phyloP scores from a whole-genome alignment of 2,888 invertebrate species.

The Tetheella fluctuosa region DNA sequence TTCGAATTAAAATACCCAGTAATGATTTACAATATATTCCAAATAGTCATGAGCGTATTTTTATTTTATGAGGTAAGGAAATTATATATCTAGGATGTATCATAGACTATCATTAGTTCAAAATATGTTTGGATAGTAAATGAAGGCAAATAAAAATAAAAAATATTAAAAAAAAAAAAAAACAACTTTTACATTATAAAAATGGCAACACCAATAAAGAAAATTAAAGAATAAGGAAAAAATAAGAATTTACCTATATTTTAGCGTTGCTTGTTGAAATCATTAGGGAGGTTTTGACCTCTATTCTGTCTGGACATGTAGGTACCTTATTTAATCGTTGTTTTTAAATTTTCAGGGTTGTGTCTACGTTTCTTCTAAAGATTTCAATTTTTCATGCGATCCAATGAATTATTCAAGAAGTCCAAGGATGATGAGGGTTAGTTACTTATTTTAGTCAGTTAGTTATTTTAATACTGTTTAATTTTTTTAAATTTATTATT shows the following conservation, averaged over 20 bases:
- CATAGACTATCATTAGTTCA: too few relatives aligned
- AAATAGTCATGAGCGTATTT: constrained; percentile 55
- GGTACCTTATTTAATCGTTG: constrained; percentile 19
- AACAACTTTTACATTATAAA: too few relatives aligned
- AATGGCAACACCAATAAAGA: too few relatives aligned
- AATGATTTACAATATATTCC: constrained; percentile 90
- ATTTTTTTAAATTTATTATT: too few relatives aligned
- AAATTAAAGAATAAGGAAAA: too few relatives aligned
- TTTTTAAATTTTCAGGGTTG: constrained; percentile 26
- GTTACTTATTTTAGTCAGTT: too few relatives aligned
- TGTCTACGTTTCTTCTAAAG: constrained; percentile 22
- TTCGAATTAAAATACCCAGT: constrained; percentile 87
- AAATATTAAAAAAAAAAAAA: too few relatives aligned
- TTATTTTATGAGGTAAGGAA: constrained; percentile 31
- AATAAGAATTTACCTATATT: too few relatives aligned
- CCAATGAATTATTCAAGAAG: constrained; percentile 22
- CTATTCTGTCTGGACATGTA: too few relatives aligned
- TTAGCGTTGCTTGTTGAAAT: background rate
- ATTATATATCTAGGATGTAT: background rate
- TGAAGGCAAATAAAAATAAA: too few relatives aligned
- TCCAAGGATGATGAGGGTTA: constrained; percentile 21
- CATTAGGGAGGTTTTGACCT: background rate
- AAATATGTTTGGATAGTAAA: too few relatives aligned
- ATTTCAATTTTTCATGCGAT: constrained; percentile 31
- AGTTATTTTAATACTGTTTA: too few relatives aligned